Percentiles rank a stretch among this genome's conserved stretches.
Conservation (phyloP, 2,113 vertebrate genomes). For the Syrmaticus mikado region DNA sequence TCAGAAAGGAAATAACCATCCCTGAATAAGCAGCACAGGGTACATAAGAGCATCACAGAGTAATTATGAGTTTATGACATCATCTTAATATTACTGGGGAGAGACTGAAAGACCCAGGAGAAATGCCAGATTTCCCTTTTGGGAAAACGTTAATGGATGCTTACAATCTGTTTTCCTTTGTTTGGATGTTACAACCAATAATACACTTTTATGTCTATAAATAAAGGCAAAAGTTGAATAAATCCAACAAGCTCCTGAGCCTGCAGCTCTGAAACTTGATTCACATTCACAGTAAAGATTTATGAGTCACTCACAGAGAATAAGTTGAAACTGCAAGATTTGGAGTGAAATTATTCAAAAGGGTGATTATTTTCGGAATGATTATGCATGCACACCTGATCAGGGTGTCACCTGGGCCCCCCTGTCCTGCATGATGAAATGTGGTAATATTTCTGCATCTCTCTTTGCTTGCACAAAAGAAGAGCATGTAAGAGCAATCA, state of each 20-base stretch:
- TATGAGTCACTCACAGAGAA: conserved; percentile 93
- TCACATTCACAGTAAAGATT: conserved; percentile 96
- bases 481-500: conserved; percentile 77
- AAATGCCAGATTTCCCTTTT: conserved; percentile 81
- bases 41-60: conserved; percentile 76
- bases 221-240: conserved; percentile 86
- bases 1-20: conserved; percentile 72
- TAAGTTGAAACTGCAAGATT: conserved; percentile 94
- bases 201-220: conserved; percentile 85
- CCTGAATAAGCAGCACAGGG: conserved; percentile 69
- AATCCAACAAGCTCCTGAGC: conserved; percentile 92
- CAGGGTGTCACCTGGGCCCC: conserved; percentile 90
- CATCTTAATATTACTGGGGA: conserved; percentile 82
- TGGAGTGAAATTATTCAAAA: conserved; percentile 96
- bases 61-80: conserved; percentile 85
- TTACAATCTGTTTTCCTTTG: conserved; percentile 87
- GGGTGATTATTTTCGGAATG: conserved; percentile 95
- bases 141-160: conserved; percentile 84
- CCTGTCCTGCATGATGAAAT: conserved; percentile 91
- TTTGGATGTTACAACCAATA: conserved; percentile 86
- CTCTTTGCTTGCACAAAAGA: conserved; percentile 91
- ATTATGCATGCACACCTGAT: conserved; percentile 99
- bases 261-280: conserved; percentile 90
- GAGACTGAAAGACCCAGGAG: conserved; percentile 78
- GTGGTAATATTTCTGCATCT: conserved; percentile 93